Percentiles rank a stretch among this genome's conserved stretches.
phyloP scores from a whole-genome alignment of 2,113 vertebrate species.

The Rhynchomys soricoides region DNA sequence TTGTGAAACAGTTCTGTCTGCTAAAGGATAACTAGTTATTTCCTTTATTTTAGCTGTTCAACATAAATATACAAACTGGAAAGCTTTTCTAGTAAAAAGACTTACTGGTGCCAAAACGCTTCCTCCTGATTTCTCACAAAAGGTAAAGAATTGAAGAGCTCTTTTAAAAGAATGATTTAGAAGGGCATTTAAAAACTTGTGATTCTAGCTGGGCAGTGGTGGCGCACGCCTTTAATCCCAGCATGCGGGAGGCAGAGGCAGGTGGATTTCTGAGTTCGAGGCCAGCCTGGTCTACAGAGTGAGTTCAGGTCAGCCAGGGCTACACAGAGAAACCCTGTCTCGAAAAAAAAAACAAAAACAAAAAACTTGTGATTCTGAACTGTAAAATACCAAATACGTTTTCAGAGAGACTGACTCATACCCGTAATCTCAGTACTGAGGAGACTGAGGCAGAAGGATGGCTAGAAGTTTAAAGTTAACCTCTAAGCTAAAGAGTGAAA shows the following conservation, averaged over 20 bases:
- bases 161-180: neutral
- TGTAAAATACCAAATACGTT: neutral
- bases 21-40: constrained; percentile 69
- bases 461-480: neutral
- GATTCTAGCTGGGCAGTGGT: no score
- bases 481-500: neutral
- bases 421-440: neutral
- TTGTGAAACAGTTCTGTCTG: constrained; percentile 32
- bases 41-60: constrained; percentile 93
- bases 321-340: no score
- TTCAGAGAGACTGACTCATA: neutral
- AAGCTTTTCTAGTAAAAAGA: constrained; percentile 98
- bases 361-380: constrained; percentile 24
- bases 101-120: constrained; percentile 99
- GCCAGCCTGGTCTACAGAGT: no score
- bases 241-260: no score
- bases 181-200: neutral
- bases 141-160: constrained; percentile 85
- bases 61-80: constrained; percentile 99
- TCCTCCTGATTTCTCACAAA: constrained; percentile 95
- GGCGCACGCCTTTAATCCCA: no score
- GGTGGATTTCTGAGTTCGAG: no score
- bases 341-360: no score
- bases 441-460: neutral
- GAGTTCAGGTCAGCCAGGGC: no score